Base-by-base conservation (phyloP, 1,140 invertebrate species). In the Cotesia glomerata region DNA sequence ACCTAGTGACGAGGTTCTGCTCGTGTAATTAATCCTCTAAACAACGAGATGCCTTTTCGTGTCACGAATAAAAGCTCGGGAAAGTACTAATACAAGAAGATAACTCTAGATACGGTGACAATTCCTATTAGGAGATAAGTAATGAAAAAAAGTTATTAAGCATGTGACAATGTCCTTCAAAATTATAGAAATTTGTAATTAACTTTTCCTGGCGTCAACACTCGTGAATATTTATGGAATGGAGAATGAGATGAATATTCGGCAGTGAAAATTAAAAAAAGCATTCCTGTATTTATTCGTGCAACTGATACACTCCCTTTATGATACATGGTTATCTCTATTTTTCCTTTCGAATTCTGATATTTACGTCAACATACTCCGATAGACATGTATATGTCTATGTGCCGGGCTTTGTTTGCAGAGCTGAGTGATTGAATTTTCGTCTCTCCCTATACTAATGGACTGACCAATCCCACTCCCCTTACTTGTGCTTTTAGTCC, bases 391-490 rank as follows among this genome's bases (percentile, higher is more conserved):
- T 32, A 18, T 18, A 26, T 26, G 3, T 36, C n/a, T 69, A 35
- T n/a, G 18, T 61, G 16, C 59, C 32, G 35, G 16, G 5, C 45
- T 71, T 71, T 71, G 59, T 71, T 71, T 71, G 59, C 67, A 59
- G 36, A 59, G 34, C 69, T 71, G 69, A 63, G 69, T 71, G 69
- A 71, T 71, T 71, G 69, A 71, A 52, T 71, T 71, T 63, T 71
- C 45, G 59, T 49, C 26, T 61, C 51, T 36, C 45, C 69, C 69
- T 71, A 26, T 26, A 26, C 26, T 26, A 71, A 71, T 71, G 69
- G 69, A 71, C 69, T 71, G 69, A 71, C 58, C 69, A 71, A 71
- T 71, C 69, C 34, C 49, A 18, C 9, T 16, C 14, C 54, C 56
- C 45, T 69, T 54, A 39, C 56, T 49, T 52, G 51, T 68, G 66